Conservation (phyloP, 2,888 invertebrate genomes). For the Philereme vetulata region DNA sequence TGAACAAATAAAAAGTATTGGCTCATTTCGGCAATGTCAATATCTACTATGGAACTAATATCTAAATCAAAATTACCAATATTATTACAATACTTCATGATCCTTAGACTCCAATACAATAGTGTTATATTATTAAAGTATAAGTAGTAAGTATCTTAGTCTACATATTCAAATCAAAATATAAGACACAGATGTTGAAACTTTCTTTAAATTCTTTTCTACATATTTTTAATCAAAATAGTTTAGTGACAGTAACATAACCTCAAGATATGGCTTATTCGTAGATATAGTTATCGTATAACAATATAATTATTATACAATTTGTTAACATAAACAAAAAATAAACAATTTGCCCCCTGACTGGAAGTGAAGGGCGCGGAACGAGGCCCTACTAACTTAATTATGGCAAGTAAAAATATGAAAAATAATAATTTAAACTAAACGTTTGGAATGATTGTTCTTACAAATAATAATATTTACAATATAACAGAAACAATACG, state of each 20-base stretch:
- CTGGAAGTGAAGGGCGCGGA: constrained; percentile 72
- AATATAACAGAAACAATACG: constrained; percentile 73
- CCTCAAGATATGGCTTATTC: constrained; percentile 51
- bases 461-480: constrained; percentile 72
- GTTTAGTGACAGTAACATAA: constrained; percentile 37
- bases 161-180: background rate
- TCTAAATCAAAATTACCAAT: background rate
- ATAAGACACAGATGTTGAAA: background rate
- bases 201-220: background rate
- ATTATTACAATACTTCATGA: background rate
- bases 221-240: background rate
- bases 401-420: constrained; percentile 80
- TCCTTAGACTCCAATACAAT: background rate
- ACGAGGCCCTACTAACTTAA: constrained; percentile 67
- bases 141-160: too few species aligned
- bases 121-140: background rate
- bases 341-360: constrained; percentile 69
- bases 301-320: constrained; percentile 71
- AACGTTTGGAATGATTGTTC: constrained; percentile 77
- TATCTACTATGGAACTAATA: background rate
- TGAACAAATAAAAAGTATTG: background rate
- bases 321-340: constrained; percentile 75
- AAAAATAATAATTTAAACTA: constrained; percentile 76
- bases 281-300: constrained; percentile 57
- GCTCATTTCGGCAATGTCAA: constrained; percentile 3